These are phyloP conservation scores for Ennomos erosarius DNA, from an alignment of 2,888 invertebrate genomes.

Conservation along the genomic window DNA sequence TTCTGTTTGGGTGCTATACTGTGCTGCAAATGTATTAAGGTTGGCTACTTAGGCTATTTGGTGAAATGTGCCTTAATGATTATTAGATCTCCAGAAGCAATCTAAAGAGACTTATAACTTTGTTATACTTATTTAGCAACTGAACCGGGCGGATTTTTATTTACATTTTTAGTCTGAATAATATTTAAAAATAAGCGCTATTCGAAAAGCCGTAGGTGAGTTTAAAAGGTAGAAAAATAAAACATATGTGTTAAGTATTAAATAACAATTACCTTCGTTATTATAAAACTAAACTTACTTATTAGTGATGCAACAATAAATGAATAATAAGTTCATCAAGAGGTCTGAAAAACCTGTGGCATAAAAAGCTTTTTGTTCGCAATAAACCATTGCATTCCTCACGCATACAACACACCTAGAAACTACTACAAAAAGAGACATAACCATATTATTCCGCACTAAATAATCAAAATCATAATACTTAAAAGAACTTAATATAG, in stretches of 20 bases:
- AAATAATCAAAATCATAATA: background rate
- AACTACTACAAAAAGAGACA: constrained; percentile 17
- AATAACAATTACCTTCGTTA: no score
- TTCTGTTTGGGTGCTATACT: background rate
- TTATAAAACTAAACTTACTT: no score
- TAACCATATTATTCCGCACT: constrained; percentile 13
- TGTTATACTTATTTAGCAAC: background rate
- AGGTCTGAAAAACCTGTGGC: constrained; percentile 1
- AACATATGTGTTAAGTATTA: no score
- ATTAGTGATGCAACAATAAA: no score
- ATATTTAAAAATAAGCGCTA: no score
- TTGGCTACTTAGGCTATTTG: background rate
- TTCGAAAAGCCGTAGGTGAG: no score
- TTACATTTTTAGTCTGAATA: no score
- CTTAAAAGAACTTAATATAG: no score
- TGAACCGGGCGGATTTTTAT: no score
- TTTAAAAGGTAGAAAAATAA: no score
- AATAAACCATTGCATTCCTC: constrained; percentile 4
- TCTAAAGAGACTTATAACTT: background rate
- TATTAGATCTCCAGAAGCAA: background rate
- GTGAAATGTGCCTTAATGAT: background rate
- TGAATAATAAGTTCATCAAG: background rate
- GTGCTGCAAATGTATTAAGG: background rate
- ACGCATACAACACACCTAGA: constrained; percentile 9
- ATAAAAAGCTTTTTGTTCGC: constrained; percentile 6